Percentiles rank a stretch among this genome's conserved stretches.
Evolutionary conservation across 2,797 vertebrate species (phyloP).

Genomic region (Alectoris magna): DNA sequence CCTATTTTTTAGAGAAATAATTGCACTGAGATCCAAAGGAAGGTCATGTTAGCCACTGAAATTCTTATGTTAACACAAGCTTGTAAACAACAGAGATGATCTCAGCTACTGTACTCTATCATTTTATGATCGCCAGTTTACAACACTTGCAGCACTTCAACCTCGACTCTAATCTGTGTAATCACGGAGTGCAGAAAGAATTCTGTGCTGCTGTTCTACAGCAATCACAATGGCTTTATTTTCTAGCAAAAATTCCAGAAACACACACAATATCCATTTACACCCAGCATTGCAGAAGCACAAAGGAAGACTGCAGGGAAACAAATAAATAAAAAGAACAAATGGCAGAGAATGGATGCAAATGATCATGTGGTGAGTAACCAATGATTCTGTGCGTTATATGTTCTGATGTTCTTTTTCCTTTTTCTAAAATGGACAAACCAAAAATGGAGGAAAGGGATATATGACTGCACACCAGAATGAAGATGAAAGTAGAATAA

Average conservation of each 20-base stretch:
- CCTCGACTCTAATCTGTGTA: not conserved
- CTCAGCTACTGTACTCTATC: not conserved
- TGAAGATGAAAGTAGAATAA: not conserved
- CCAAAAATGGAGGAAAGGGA: not conserved
- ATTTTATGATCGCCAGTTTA: not conserved
- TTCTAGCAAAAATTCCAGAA: not conserved
- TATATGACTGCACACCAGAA: not conserved
- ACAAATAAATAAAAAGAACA: not conserved
- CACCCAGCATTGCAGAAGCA: not conserved
- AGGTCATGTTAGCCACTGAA: not conserved
- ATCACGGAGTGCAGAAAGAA: not conserved
- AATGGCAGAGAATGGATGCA: not conserved
- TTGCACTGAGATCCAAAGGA: not conserved
- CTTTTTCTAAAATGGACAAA: not conserved
- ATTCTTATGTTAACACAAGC: not conserved
- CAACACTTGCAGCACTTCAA: not conserved
- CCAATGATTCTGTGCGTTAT: not conserved
- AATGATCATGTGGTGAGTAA: not conserved
- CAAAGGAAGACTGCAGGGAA: not conserved
- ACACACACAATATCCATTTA: not conserved
- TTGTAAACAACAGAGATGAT: not conserved
- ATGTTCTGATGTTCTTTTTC: not conserved
- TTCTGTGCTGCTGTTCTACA: not conserved
- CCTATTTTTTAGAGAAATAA: not conserved
- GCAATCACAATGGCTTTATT: not conserved